These are phyloP conservation scores for Pseudopleuronectes americanus DNA, from an alignment of 2,797 vertebrate species.

Conservation along the genomic window DNA sequence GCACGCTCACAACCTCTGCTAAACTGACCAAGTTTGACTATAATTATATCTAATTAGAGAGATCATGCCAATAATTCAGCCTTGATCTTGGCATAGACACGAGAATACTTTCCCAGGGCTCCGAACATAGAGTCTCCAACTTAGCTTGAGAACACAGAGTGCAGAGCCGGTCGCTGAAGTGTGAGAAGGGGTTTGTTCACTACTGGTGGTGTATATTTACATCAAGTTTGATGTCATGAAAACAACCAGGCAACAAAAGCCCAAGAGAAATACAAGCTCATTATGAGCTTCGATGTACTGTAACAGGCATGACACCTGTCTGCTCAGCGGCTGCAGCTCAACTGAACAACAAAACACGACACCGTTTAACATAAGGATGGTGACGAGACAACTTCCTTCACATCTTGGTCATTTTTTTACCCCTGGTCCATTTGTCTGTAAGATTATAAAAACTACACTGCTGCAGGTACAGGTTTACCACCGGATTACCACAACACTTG, in stretches of 20 bases:
- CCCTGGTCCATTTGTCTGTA: too few species aligned
- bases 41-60: slow-evolving; percentile 78
- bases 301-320: slow-evolving; percentile 52
- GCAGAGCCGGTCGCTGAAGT: slow-evolving; percentile 22
- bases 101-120: slow-evolving; percentile 38
- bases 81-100: slow-evolving; percentile 59
- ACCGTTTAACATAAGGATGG: too few species aligned
- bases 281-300: slow-evolving; percentile 49
- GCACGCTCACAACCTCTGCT: slow-evolving; percentile 47
- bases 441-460: too few species aligned
- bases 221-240: slow-evolving; percentile 42
- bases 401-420: slow-evolving; percentile 22
- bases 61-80: slow-evolving; percentile 62
- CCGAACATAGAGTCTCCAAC: slow-evolving; percentile 33
- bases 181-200: slow-evolving; percentile 27
- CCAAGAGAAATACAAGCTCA: slow-evolving; percentile 51
- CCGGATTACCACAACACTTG: too few species aligned
- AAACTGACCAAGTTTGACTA: slow-evolving; percentile 62
- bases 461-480: too few species aligned
- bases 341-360: too few species aligned
- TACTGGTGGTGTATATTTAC: slow-evolving; percentile 63
- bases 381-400: background rate
- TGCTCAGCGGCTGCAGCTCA: slow-evolving; percentile 4
- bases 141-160: slow-evolving; percentile 38
- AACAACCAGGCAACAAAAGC: slow-evolving; percentile 58